phyloP scores from a whole-genome alignment of 1,140 invertebrate species.

The Venturia canescens region DNA sequence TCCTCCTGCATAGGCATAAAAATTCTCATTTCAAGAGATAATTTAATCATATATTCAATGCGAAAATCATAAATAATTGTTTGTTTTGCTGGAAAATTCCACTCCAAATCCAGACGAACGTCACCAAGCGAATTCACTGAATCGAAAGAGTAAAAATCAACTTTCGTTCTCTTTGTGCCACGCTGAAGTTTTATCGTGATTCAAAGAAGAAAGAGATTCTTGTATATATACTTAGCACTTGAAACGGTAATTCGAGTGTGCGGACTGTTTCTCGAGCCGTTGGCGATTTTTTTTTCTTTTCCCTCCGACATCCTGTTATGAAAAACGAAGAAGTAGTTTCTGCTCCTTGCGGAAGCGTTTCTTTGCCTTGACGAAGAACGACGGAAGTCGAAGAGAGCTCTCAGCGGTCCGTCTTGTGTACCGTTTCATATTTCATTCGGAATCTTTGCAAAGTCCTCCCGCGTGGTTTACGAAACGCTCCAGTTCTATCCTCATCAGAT shows the following conservation, averaged over 20 bases:
- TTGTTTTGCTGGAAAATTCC: not conserved
- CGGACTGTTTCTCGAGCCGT: constrained; percentile 9
- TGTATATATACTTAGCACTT: constrained; percentile 32
- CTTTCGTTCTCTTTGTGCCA: constrained; percentile 30
- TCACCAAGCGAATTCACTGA: no score
- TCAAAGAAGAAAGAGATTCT: not conserved
- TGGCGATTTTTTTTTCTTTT: constrained; percentile 4
- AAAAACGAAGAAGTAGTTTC: constrained; percentile 32
- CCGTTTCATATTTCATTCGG: constrained; percentile 36
- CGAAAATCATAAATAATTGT: no score
- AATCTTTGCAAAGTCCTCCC: not conserved
- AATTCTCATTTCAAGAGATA: no score
- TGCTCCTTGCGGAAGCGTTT: constrained; percentile 23
- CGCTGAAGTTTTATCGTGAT: constrained; percentile 25
- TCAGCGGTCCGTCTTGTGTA: constrained; percentile 26
- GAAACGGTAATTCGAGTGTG: constrained; percentile 35
- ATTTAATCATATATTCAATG: no score
- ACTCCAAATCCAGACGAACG: not conserved
- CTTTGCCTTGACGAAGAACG: constrained; percentile 18
- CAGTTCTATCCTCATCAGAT: not conserved
- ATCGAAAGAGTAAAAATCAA: not conserved
- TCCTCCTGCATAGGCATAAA: no score
- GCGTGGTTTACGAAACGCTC: not conserved
- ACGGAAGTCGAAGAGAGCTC: constrained; percentile 24
- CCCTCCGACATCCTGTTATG: not conserved